Conservation (phyloP, 2,113 vertebrate genomes). For the Pterocles orientalis region DNA sequence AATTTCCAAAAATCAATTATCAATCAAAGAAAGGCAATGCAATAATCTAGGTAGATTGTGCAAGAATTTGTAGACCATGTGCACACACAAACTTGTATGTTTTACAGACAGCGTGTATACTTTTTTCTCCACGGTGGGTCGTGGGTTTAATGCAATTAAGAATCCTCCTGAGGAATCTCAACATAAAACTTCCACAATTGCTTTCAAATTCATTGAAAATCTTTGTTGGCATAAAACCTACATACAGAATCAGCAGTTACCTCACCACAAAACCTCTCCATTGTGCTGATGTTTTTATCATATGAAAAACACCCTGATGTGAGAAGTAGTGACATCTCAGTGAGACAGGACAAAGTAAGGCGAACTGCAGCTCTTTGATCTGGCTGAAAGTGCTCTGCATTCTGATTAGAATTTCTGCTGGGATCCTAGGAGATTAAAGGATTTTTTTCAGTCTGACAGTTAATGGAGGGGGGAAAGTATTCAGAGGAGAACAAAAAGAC, state of each 20-base stretch:
- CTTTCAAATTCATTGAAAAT: constrained; percentile 1
- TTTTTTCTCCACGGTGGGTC: background rate
- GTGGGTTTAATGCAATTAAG: background rate
- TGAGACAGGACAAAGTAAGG: constrained; percentile 28
- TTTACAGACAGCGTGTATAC: background rate
- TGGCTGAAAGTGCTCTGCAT: constrained; percentile 49
- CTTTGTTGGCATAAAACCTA: constrained; percentile 1
- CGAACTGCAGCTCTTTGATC: constrained; percentile 37
- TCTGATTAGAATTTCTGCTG: constrained; percentile 45
- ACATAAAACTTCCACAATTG: background rate
- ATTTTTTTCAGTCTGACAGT: constrained; percentile 2
- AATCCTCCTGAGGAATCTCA: background rate
- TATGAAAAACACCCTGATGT: constrained; percentile 18
- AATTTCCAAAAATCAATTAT: background rate
- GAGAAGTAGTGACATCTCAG: constrained; percentile 49
- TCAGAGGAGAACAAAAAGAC: constrained; percentile 59
- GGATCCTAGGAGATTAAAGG: constrained; percentile 52
- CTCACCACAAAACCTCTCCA: constrained; percentile 16
- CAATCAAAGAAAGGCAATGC: background rate
- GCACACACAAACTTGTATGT: background rate
- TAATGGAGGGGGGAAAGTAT: background rate
- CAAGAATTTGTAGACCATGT: background rate
- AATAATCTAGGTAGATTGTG: background rate
- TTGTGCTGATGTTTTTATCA: constrained; percentile 36
- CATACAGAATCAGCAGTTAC: background rate